Percentiles rank a stretch among this genome's conserved stretches.
Evolutionary conservation across 2,888 invertebrate species (phyloP).

Genomic region (Cyaniris semiargus): DNA sequence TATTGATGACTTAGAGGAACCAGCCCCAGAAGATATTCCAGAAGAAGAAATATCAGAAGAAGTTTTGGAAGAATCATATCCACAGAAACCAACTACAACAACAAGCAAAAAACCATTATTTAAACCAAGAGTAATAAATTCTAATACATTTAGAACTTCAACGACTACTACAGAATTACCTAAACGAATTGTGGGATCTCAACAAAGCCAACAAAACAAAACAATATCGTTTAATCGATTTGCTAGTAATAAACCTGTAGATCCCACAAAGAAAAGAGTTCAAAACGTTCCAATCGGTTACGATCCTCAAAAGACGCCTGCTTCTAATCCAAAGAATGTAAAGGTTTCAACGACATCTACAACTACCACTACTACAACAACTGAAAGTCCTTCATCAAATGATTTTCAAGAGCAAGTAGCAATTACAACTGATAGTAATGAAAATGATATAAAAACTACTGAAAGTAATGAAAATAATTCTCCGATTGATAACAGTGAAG

Average conservation of each 20-base stretch:
- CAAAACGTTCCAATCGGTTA: constrained; percentile 72
- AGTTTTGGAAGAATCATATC: constrained; percentile 45
- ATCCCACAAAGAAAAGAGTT: constrained; percentile 64
- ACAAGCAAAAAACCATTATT: constrained; percentile 63
- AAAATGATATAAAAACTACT: constrained; percentile 43
- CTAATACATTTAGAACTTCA: constrained; percentile 71
- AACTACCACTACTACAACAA: constrained; percentile 44
- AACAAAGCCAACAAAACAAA: constrained; percentile 53
- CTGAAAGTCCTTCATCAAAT: constrained; percentile 5
- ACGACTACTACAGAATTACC: constrained; percentile 68
- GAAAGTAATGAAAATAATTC: constrained; percentile 65
- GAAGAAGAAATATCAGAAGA: constrained; percentile 54
- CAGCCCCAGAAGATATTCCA: constrained; percentile 39
- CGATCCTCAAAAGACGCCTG: constrained; percentile 47
- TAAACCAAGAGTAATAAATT: constrained; percentile 63
- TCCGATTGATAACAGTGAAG: constrained; percentile 51
- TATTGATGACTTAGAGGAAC: constrained; percentile 46
- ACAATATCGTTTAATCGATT: constrained; percentile 61
- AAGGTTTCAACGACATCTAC: constrained; percentile 38
- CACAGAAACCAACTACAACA: constrained; percentile 53
- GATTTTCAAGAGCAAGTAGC: constrained; percentile 31
- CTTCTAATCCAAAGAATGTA: constrained; percentile 38
- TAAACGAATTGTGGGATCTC: constrained; percentile 47
- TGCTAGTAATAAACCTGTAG: constrained; percentile 54
- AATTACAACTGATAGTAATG: constrained; percentile 33